Evolutionary conservation across 2,888 invertebrate species (phyloP).

Genomic region (Minunthozetes semirufus): DNA sequence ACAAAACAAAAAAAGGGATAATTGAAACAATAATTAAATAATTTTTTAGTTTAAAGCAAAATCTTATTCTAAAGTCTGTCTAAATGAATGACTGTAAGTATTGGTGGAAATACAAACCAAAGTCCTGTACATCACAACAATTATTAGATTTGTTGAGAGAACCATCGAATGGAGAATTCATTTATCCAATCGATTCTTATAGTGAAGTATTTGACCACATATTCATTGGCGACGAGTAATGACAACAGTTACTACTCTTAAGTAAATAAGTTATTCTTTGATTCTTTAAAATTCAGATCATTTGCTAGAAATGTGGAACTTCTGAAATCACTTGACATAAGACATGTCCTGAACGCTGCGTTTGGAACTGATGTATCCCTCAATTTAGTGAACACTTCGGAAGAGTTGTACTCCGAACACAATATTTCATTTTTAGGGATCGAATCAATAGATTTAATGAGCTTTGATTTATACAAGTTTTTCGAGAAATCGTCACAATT

Average conservation of each 20-base stretch:
- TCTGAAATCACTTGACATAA: slow-evolving; percentile 49
- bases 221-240: slow-evolving; percentile 51
- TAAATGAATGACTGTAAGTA: not conserved
- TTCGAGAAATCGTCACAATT: slow-evolving; percentile 51
- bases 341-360: slow-evolving; percentile 52
- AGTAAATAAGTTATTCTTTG: not conserved
- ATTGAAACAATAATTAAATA: no score
- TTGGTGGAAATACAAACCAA: slow-evolving; percentile 33
- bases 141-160: slow-evolving; percentile 47
- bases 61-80: no score
- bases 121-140: slow-evolving; percentile 47
- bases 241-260: no score
- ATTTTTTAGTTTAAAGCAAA: no score
- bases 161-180: slow-evolving; percentile 45
- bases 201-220: slow-evolving; percentile 52
- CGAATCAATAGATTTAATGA: slow-evolving; percentile 50
- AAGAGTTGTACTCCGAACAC: slow-evolving; percentile 46
- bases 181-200: slow-evolving; percentile 48
- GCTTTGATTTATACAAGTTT: slow-evolving; percentile 49
- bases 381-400: slow-evolving; percentile 48
- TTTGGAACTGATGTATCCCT: slow-evolving; percentile 48
- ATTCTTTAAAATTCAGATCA: slow-evolving; percentile 45
- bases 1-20: no score
- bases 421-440: slow-evolving; percentile 50
- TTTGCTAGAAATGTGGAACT: slow-evolving; percentile 48